Evolutionary conservation across 1,140 invertebrate species (phyloP), one percentile per base, ranked within the genome.

Genomic region (Euura saliciscinereae): DNA sequence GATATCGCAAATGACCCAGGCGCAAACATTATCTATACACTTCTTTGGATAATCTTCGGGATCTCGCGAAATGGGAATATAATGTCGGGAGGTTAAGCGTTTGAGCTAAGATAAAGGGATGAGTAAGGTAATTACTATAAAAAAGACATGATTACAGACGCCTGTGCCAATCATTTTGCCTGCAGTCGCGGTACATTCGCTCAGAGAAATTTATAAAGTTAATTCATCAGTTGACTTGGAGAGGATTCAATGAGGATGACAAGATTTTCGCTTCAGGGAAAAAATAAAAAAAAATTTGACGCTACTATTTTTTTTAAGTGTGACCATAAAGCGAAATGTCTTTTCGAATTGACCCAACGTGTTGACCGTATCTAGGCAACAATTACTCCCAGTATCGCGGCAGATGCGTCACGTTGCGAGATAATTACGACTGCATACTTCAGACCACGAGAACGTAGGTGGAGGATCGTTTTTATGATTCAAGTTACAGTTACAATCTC

Each of bases 121-220:
- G 28, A 28, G 28, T 28, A 28, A 76, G 68, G 76, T 78, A 79
- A 81, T 83, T 80, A 78, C 76, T 78, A 73, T 77, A 81, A 82
- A 82, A 84, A 83, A 79, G 78, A 76, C 79, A 79, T 78, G 80
- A 82, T 82, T 80, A 79, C 70, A 75, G 75, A 73, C 66, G 44
- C 51, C 64, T 28, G 28, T 28, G 28, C 28, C 28, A 28, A 28
- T 28, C 28, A 28, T 28, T 28, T 28, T 28, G 28, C 28, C 28
- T 28, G 28, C 28, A 28, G 28, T 28, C 28, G 28, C 51, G 51
- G 10, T 59, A 3, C 51, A 59, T 59, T n/a, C 8, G 51, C 1
- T n/a, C 10, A 59, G 13, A 59, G 51, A 8, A 4, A 59, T 59
- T 59, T 59, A 8, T 59, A 59, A 6, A 11, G 8, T n/a, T n/a